Percentiles rank a stretch among this genome's conserved stretches.
These are phyloP conservation scores for Micronisus gabar DNA, from an alignment of 2,113 vertebrate genomes.

Conservation along the genomic window DNA sequence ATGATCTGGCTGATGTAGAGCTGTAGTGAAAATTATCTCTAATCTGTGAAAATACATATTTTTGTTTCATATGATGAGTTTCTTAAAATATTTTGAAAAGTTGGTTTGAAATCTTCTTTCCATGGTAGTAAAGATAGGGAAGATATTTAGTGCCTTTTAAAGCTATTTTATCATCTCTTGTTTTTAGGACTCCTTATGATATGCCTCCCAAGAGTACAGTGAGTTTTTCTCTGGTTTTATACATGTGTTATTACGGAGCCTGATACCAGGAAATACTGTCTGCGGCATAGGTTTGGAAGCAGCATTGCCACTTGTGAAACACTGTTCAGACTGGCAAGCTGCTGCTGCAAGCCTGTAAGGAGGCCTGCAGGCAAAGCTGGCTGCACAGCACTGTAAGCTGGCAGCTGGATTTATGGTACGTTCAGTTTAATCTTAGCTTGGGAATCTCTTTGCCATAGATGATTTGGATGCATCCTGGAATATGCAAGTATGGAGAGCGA, in stretches of 20 bases:
- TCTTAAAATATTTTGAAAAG: neutral
- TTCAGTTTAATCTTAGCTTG: neutral
- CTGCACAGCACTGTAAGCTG: no score
- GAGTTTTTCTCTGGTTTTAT: neutral
- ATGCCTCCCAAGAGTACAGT: no score
- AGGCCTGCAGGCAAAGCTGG: neutral
- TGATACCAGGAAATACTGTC: no score
- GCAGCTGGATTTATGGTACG: neutral
- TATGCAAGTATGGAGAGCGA: neutral
- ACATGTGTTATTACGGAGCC: neutral
- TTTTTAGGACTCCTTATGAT: neutral
- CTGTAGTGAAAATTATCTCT: neutral
- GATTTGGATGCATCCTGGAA: neutral
- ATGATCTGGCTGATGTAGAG: neutral
- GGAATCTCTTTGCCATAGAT: neutral
- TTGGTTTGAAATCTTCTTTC: neutral
- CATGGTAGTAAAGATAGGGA: neutral
- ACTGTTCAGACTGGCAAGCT: neutral
- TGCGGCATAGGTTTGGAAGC: neutral
- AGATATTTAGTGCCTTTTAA: neutral
- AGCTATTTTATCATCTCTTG: neutral
- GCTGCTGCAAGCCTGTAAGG: neutral
- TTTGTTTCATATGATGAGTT: neutral
- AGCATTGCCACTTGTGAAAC: no score
- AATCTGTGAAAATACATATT: neutral